Percentiles rank a stretch among this genome's conserved stretches.
Evolutionary conservation across 2,113 vertebrate species (phyloP).

Genomic region (Synodontis membranacea): DNA sequence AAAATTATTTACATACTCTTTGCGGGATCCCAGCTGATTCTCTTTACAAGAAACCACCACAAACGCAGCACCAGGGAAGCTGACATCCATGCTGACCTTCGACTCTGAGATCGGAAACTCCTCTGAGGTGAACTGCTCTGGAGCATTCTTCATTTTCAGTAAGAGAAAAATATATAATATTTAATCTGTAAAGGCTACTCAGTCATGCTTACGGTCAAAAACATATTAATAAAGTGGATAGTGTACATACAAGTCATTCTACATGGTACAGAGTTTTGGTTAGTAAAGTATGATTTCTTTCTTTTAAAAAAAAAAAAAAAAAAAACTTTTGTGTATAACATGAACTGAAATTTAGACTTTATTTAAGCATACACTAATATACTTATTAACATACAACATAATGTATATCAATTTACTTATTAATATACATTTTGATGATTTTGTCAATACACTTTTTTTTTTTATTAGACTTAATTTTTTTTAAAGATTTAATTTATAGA

Average conservation of each 20-base stretch:
- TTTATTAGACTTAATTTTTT: too few relatives aligned
- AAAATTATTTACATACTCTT: slow-evolving; percentile 82
- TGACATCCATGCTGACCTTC: slow-evolving; percentile 96
- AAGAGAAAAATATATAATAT: not conserved
- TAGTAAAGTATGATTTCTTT: too few relatives aligned
- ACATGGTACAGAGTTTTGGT: too few relatives aligned
- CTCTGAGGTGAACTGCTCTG: slow-evolving; percentile 93
- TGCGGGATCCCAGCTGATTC: slow-evolving; percentile 91
- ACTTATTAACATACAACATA: not conserved
- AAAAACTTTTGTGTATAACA: too few relatives aligned
- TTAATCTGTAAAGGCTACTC: not conserved
- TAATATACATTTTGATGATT: not conserved
- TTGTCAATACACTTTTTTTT: not conserved
- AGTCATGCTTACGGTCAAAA: not conserved
- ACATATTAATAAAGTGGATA: not conserved
- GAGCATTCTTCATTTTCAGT: slow-evolving; percentile 79
- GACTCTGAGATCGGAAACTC: slow-evolving; percentile 94
- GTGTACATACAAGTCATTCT: too few relatives aligned
- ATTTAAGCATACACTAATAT: not conserved
- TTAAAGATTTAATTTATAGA: not conserved
- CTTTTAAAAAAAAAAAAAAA: too few relatives aligned
- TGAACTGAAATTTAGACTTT: too few relatives aligned
- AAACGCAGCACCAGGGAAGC: slow-evolving; percentile 94
- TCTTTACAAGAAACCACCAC: slow-evolving; percentile 95
- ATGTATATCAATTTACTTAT: not conserved